Evolutionary conservation across 2,797 vertebrate genomes (phyloP).

Genomic region (Streptopelia turtur): DNA sequence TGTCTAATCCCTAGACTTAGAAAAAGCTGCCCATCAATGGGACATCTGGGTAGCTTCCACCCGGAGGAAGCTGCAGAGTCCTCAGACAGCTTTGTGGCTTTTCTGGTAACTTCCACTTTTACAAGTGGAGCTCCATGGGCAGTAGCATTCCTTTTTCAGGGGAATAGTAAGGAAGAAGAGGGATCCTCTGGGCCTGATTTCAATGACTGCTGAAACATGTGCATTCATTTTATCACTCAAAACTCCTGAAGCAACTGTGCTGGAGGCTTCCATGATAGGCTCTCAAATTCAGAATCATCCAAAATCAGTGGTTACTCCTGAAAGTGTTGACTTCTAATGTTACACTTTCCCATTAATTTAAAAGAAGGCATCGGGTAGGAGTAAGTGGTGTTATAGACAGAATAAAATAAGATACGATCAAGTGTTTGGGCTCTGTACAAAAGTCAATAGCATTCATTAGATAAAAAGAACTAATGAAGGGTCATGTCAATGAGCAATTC

Average conservation of each 20-base stretch:
- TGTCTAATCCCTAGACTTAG: neutral
- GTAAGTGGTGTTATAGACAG: neutral
- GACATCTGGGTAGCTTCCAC: neutral
- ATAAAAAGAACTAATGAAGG: neutral
- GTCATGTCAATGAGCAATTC: neutral
- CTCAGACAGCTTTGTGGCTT: neutral
- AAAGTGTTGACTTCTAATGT: neutral
- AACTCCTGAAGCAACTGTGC: neutral
- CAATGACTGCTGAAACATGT: rapidly evolving
- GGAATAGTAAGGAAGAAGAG: neutral
- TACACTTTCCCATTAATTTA: neutral
- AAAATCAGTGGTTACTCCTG: neutral
- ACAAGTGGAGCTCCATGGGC: neutral
- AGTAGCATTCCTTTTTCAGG: neutral
- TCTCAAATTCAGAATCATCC: neutral
- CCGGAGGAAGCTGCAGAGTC: neutral
- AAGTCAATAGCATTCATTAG: neutral
- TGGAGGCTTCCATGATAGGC: neutral
- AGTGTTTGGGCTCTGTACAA: neutral
- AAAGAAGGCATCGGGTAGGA: neutral
- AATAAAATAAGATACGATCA: neutral
- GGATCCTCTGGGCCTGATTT: neutral
- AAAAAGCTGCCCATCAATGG: neutral
- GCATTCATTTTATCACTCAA: neutral
- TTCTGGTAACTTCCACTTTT: neutral